Conservation (phyloP, 2,888 invertebrate species). For the Andricus curvator region DNA sequence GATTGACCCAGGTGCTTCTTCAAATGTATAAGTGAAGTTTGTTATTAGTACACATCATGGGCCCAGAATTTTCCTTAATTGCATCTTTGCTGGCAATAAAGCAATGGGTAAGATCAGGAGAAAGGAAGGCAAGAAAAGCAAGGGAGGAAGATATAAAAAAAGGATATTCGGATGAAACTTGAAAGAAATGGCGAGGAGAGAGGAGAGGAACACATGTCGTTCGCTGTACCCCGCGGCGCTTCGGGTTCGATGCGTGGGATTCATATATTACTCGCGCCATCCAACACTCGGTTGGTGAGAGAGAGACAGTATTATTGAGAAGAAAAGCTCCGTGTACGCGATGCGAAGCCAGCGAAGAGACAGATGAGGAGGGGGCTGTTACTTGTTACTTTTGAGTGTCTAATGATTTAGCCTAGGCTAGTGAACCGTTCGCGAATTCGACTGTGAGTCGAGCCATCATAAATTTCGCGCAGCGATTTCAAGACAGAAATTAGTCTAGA, state of each 20-base stretch:
- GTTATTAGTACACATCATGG: not conserved
- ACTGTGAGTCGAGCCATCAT: slow-evolving; percentile 62
- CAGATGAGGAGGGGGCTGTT: slow-evolving; percentile 74
- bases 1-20: too few relatives aligned
- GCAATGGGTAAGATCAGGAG: slow-evolving; percentile 47
- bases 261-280: slow-evolving; percentile 74
- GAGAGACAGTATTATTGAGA: slow-evolving; percentile 50
- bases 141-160: slow-evolving; percentile 52
- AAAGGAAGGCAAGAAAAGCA: slow-evolving; percentile 51
- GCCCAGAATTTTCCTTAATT: not conserved
- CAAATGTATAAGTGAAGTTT: too few relatives aligned
- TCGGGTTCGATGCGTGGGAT: slow-evolving; percentile 75
- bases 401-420: slow-evolving; percentile 75
- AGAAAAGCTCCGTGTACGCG: slow-evolving; percentile 61
- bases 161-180: slow-evolving; percentile 46
- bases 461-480: slow-evolving; percentile 55
- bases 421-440: slow-evolving; percentile 62
- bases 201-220: slow-evolving; percentile 76
- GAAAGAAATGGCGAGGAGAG: slow-evolving; percentile 59
- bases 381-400: slow-evolving; percentile 72
- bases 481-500: slow-evolving; percentile 31
- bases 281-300: slow-evolving; percentile 61
- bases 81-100: slow-evolving; percentile 33
- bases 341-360: slow-evolving; percentile 71
- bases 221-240: slow-evolving; percentile 75